Evolutionary conservation across 2,797 vertebrate genomes (phyloP), one percentile per base, ranked within the genome.

Genomic region (Phalanger gymnotis): DNA sequence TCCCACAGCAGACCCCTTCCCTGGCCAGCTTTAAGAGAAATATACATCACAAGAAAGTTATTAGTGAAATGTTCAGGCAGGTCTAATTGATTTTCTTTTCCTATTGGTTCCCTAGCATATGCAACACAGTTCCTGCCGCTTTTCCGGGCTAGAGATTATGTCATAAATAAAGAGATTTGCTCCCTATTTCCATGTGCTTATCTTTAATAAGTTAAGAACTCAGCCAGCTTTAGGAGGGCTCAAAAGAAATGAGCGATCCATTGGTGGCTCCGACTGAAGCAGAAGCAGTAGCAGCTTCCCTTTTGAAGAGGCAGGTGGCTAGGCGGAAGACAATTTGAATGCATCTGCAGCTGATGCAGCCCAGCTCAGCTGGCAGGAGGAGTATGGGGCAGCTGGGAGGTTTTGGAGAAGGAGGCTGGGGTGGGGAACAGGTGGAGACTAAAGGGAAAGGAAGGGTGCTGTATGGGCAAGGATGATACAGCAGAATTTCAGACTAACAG

Each of bases 141-240:
- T 98, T 98, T 97, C 97, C 95, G 97, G 97, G 97, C 97, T 97
- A 95, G 97, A 98, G 98, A 98, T 98, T 98, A 98, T 98, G 98
- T 98, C 98, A 98, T 98, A 98, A 98, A 98, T 98, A 98, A 98
- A 98, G 97, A 98, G 98, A 98, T 98, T 98, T 98, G 96, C 97
- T 97, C 97, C 98, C 98, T 97, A 97, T 98, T 98, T 98, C 97
- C 98, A 98, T 97, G 98, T 98, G 98, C 98, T 98, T 98, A 98
- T 98, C 97, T 98, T 98, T 98, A 98, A 98, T 98, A 98, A 98
- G 98, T 98, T 98, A 98, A 98, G 98, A 98, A 98, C 98, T 97
- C 97, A 97, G 97, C 96, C 96, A 97, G 98, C 97, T 98, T 97
- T 97, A 93, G 96, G 90, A 97, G 55, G 95, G 97, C 96, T 96